Base-by-base conservation (phyloP, 2,888 invertebrate species). In the Stenurella melanura region DNA sequence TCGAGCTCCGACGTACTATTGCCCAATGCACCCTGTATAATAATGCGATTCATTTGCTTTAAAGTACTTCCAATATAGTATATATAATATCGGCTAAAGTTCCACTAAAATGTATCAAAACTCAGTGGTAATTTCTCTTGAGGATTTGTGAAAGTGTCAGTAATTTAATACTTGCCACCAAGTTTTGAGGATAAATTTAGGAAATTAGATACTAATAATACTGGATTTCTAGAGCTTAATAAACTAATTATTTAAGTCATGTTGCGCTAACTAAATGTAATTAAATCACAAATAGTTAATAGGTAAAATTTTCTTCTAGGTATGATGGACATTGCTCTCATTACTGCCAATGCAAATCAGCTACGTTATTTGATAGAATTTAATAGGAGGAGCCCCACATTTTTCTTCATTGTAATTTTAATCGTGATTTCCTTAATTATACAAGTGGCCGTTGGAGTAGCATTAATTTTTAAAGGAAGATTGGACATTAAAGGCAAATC, bases 301-400 rank as follows among this genome's bases (percentile, higher is more conserved):
- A 50, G 3, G n/a, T n/a, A n/a, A 50, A 50, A 15, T 69, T 75
- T 70, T 70, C 77, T 85, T 87, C 19, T 82, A 90, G 94, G 94
- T 30, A 92, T 94, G 91, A 93, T 94, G 93, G 94, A 94, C 83
- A 92, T 94, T 56, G 94, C 94, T 0, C 87, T 94, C 56, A 91
- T 94, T 64, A 94, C 94, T 4, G 93, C 94, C 0, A 94, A 94
- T 87, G 93, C 94, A 0, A 94, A 94, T 87, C 94, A 94, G 83
- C 88, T 94, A 70, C 91, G 93, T 68, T 94, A 93, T 84, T 87
- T 94, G 50, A 89, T 94, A 63, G 92, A 92, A 79, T 93, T 92
- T 85, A 93, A 93, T 81, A 88, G 90, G 5, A 85, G 90, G 38
- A 92, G 92, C 71, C 89, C 91, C 15, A 93, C 93, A 1, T 94